These are phyloP conservation scores for Thryonomys swinderianus DNA, from an alignment of 2,113 vertebrate genomes.

Conservation along the genomic window DNA sequence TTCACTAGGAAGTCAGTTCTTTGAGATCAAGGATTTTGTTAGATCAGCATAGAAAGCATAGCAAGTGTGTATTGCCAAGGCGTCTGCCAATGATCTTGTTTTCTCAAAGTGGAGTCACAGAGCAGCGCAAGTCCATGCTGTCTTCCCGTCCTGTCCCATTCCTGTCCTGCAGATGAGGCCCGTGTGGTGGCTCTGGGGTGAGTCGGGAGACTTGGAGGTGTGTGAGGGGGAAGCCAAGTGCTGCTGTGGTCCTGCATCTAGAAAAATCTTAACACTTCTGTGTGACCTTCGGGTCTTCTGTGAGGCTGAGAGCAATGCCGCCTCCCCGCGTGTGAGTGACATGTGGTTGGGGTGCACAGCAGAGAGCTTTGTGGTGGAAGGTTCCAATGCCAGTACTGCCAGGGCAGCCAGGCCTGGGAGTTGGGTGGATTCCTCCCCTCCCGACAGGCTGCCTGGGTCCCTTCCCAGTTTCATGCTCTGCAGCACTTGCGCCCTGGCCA, in stretches of 20 bases:
- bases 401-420: neutral
- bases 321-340: neutral
- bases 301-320: neutral
- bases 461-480: neutral
- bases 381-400: neutral
- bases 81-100: neutral
- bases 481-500: neutral
- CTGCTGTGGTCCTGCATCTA: too few relatives aligned
- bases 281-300: neutral
- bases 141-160: neutral
- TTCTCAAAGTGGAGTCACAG: neutral
- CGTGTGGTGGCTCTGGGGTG: neutral
- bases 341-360: neutral
- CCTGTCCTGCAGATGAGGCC: neutral
- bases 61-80: constrained; percentile 32
- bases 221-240: too few relatives aligned
- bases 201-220: neutral
- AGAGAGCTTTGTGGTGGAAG: neutral
- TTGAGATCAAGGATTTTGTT: constrained; percentile 16
- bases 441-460: neutral
- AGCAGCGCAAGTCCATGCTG: neutral
- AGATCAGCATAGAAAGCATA: constrained; percentile 21
- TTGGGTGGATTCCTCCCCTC: neutral
- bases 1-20: constrained; percentile 14
- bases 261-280: constrained; percentile 28